A percentile compares a stretch with the other conserved stretches of the same genome.
Evolutionary conservation across 1,140 invertebrate genomes (phyloP).

Genomic region (Tribolium madens): DNA sequence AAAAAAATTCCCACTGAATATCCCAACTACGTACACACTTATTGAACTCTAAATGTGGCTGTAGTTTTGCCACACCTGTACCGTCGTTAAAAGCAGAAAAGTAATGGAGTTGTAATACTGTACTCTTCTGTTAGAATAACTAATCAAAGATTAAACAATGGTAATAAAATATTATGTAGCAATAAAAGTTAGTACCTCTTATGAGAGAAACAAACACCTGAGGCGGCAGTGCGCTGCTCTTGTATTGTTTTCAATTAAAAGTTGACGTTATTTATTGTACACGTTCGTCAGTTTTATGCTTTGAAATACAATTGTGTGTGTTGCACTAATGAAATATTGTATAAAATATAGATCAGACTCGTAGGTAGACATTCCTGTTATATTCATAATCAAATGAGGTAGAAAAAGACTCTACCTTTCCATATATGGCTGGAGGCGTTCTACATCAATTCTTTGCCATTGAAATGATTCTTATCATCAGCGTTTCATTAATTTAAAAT

Average conservation of each 20-base stretch:
- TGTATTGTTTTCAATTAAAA: neutral
- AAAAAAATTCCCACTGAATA: no score
- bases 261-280: slow-evolving; percentile 5
- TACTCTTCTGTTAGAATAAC: neutral
- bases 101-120: no score
- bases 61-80: no score
- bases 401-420: slow-evolving; percentile 10
- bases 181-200: neutral
- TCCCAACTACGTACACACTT: no score
- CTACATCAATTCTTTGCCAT: slow-evolving; percentile 14
- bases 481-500: slow-evolving; percentile 14
- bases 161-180: neutral
- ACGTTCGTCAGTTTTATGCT: slow-evolving; percentile 20
- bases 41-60: no score
- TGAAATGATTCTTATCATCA: slow-evolving; percentile 25
- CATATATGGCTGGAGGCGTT: slow-evolving; percentile 7
- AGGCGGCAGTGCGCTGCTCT: neutral
- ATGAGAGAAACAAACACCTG: neutral
- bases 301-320: neutral
- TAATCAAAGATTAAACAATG: neutral
- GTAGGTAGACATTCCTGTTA: slow-evolving; percentile 35
- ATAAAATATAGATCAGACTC: slow-evolving; percentile 12
- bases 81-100: no score
- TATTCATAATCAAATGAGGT: slow-evolving; percentile 9
- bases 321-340: neutral